Evolutionary conservation across 1,140 invertebrate genomes (phyloP), one percentile per base, ranked within the genome.

Genomic region (Tetramorium simillimum): DNA sequence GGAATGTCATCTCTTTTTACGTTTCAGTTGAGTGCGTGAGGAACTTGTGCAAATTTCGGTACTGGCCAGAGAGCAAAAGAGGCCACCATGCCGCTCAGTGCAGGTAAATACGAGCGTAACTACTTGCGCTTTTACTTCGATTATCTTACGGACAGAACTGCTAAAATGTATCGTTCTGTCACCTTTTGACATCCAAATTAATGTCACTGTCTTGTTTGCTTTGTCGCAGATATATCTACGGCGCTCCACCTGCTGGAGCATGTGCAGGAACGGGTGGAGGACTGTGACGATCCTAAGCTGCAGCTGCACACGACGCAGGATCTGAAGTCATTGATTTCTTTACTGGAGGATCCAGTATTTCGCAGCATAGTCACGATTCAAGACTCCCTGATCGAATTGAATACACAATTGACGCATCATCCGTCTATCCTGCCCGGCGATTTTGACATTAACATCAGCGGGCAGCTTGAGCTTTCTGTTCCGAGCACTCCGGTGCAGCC

Each of bases 291-390:
- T 92, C 93, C 94, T 16, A 96, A 96, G 90, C 88, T 95, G 28
- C 93, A 96, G 94, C 94, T 96, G 91, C 96, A 98, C 91, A 98
- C 98, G 51, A 97, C 96, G 93, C 97, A 98, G 92, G 98, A 99
- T 93, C 95, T 99, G 21, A 97, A 97, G 92, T 97, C 98, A 53
- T 96, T 99, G 1, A 97, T 99, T 89, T 97, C 97, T 80, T 96
- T 99, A 60, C 94, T 99, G 84, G 98, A 99, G 91, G 99, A 98
- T 96, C 99, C 99, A 10, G 97, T 99, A 53, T 98, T 99, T 92
- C 96, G 97, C 80, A 98, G 98, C 92, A 98, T 99, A 91, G 97
- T 98, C n/a, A 98, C 97, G 63, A 97, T 99, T 88, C 98, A 98
- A 95, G 98, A 98, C 94, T 98, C 98, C 0, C 95, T 98, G 53